Evolutionary conservation across 2,797 vertebrate species (phyloP), one percentile per base, ranked within the genome.

Genomic region (Anguilla anguilla): DNA sequence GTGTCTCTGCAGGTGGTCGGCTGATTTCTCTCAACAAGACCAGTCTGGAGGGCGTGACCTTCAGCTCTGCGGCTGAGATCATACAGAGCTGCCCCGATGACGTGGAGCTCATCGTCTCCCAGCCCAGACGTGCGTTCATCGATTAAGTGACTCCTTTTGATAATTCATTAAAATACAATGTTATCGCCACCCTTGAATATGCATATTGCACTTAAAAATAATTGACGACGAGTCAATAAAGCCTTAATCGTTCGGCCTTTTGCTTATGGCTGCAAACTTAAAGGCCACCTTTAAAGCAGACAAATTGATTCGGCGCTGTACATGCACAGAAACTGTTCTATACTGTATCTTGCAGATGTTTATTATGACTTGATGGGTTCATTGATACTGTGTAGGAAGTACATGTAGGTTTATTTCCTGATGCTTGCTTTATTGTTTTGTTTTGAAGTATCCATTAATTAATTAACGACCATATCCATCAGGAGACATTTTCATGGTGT

Each of bases 21-120:
- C 96, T 99, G 85, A 97, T 99, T 88, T 98, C 98, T 81, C 96
- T 99, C 69, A 99, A 99, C 92, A 98, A 97, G 88, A 97, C 94
- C 69, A 97, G 97, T 90, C 94, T 99, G 51, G 97, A 98, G 88
- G 98, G 98, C 0, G 96, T 98, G 89, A 97, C 97, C 0, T 98
- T 99, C 91, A 97, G 95, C 61, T 96, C 96, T 22, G 98, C 97
- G 28, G 97, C 97, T 72, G 96, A 96, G 91, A 97, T 99, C 92
- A 94, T 99, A 88, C 97, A 99, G 93, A 97, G 93, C 94, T 97
- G 97, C 92, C 96, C 97, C 0, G 96, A 98, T 0, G 96, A 97
- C 90, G 96, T 98, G 93, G 96, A 98, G 90, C 96, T 99, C 86
- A 97, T 98, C 67, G 96, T 99, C 89, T 98, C 97, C 67, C 98